Conservation (phyloP, 2,113 vertebrate genomes). For the Ascaphus truei region DNA sequence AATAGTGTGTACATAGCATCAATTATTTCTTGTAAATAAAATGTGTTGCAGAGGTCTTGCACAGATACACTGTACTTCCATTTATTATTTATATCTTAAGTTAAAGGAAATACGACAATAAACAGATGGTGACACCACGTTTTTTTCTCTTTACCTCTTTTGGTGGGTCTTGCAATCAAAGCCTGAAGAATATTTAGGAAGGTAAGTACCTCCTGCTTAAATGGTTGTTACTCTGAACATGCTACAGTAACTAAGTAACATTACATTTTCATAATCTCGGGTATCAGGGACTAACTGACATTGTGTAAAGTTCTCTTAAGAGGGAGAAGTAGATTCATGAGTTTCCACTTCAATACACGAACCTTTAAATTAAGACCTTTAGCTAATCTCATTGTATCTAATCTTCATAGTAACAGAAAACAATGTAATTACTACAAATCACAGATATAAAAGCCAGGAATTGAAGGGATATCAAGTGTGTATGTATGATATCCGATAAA, state of each 20-base stretch:
- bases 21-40: conserved; percentile 60
- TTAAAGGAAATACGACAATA: conserved; percentile 52
- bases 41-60: conserved; percentile 74
- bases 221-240: not conserved
- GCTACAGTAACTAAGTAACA: not conserved
- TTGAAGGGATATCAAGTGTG: no score
- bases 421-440: no score
- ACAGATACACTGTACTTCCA: conserved; percentile 60
- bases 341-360: not conserved
- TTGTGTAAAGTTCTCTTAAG: not conserved
- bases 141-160: conserved; percentile 21
- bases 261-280: not conserved
- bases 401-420: no score
- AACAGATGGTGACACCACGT: conserved; percentile 40
- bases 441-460: no score
- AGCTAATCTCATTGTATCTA: not conserved
- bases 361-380: not conserved
- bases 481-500: no score
- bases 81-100: conserved; percentile 54
- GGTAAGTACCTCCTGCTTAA: not conserved
- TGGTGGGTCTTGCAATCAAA: not conserved
- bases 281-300: not conserved
- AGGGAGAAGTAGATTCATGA: not conserved
- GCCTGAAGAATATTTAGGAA: not conserved
- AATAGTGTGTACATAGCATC: conserved; percentile 67